Conservation (phyloP, 2,113 vertebrate genomes). For the Ageneiosus marmoratus region DNA sequence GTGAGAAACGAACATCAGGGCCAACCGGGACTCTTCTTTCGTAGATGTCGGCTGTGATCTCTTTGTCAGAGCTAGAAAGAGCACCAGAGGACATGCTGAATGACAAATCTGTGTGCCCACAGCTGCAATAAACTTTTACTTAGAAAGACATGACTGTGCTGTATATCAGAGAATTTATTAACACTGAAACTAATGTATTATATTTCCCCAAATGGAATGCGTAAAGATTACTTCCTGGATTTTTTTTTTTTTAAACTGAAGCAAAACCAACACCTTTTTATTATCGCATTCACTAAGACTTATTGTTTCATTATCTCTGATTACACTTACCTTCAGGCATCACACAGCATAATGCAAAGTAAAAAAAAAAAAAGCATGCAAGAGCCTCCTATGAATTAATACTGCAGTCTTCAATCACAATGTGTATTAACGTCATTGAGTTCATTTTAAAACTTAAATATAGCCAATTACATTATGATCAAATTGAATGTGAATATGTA, state of each 20-base stretch:
- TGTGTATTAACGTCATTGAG: not conserved
- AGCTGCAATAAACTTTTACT: not conserved
- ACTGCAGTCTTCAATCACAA: not conserved
- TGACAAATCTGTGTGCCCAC: not conserved
- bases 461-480: not conserved
- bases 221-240: not conserved
- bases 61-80: not conserved
- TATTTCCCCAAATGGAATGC: not conserved
- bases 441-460: not conserved
- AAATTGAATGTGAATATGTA: not conserved
- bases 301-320: not conserved
- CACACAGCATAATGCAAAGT: not conserved
- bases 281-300: not conserved
- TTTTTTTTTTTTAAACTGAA: not conserved
- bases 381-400: not conserved
- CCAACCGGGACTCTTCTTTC: not conserved
- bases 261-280: not conserved
- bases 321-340: slow-evolving; percentile 28
- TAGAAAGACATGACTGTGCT: not conserved
- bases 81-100: not conserved
- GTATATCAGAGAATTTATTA: not conserved
- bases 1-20: not conserved
- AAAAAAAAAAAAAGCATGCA: not conserved
- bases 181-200: not conserved
- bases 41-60: not conserved